phyloP scores from a whole-genome alignment of 1,140 invertebrate species.

The Formica selysi region DNA sequence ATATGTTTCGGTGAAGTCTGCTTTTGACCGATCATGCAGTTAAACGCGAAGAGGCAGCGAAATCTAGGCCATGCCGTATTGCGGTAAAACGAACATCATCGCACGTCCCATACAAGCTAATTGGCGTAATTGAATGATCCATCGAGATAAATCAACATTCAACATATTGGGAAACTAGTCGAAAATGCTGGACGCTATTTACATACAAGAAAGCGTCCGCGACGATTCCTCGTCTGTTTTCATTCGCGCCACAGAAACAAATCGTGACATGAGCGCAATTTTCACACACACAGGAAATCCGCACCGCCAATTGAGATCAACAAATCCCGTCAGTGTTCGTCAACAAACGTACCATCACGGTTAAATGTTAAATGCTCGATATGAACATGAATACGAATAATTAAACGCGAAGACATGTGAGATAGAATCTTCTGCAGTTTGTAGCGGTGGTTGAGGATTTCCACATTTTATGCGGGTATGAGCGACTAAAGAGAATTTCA shows the following conservation, averaged over 20 bases:
- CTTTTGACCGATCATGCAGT: conserved; percentile 44
- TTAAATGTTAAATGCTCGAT: conserved; percentile 4
- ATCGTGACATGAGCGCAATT: conserved; percentile 66
- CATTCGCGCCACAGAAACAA: conserved; percentile 61
- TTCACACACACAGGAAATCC: conserved; percentile 51
- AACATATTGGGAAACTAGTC: conserved; percentile 53
- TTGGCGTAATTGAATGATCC: conserved; percentile 58
- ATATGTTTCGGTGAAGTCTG: not conserved
- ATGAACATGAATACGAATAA: conserved; percentile 15
- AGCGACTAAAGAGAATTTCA: conserved; percentile 12
- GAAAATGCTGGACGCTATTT: conserved; percentile 58
- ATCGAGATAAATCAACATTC: conserved; percentile 62
- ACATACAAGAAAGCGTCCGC: conserved; percentile 40
- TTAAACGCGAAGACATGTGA: conserved; percentile 1
- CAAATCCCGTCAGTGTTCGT: conserved; percentile 63
- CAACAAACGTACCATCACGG: conserved; percentile 13
- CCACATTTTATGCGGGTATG: not conserved
- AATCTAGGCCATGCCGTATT: conserved; percentile 35
- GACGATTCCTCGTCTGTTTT: conserved; percentile 52
- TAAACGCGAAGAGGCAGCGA: conserved; percentile 16
- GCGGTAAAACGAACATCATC: conserved; percentile 49
- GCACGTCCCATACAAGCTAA: conserved; percentile 58
- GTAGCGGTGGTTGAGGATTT: not conserved
- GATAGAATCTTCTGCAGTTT: no score
- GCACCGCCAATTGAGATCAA: conserved; percentile 59